Evolutionary conservation across 2,888 invertebrate genomes (phyloP).

Genomic region (Suillia variegata): DNA sequence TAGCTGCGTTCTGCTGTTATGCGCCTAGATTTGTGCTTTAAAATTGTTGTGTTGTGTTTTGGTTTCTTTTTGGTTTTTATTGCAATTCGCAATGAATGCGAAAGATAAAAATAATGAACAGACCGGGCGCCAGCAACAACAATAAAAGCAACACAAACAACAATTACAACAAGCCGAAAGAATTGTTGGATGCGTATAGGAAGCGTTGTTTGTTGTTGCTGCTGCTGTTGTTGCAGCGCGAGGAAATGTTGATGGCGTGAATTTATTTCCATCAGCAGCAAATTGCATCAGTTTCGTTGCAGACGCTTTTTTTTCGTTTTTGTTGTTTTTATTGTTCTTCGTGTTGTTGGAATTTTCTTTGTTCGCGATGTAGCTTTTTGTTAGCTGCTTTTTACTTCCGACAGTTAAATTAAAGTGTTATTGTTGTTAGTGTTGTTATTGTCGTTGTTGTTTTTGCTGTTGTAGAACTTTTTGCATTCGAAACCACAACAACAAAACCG

Average conservation of each 20-base stretch:
- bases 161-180: not conserved
- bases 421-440: conserved; percentile 30
- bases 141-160: conserved; percentile 29
- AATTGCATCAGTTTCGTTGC: conserved; percentile 32
- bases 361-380: conserved; percentile 1
- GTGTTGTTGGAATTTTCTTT: conserved; percentile 14
- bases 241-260: conserved; percentile 34
- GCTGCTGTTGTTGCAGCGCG: conserved; percentile 13
- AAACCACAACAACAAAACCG: conserved; percentile 29
- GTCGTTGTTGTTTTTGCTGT: conserved; percentile 34
- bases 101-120: conserved; percentile 57
- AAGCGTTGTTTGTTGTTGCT: conserved; percentile 5
- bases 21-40: conserved; percentile 51
- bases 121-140: conserved; percentile 41
- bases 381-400: conserved; percentile 49
- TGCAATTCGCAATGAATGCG: not conserved
- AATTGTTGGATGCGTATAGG: conserved; percentile 11
- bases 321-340: not conserved
- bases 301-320: conserved; percentile 4
- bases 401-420: conserved; percentile 55
- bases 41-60: conserved; percentile 22
- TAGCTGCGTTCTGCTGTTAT: conserved; percentile 29
- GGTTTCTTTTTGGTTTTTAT: conserved; percentile 17
- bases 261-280: conserved; percentile 40
- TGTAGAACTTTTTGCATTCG: conserved; percentile 31